Base-by-base conservation (phyloP, 2,113 vertebrate genomes). In the Sciurus niger region DNA sequence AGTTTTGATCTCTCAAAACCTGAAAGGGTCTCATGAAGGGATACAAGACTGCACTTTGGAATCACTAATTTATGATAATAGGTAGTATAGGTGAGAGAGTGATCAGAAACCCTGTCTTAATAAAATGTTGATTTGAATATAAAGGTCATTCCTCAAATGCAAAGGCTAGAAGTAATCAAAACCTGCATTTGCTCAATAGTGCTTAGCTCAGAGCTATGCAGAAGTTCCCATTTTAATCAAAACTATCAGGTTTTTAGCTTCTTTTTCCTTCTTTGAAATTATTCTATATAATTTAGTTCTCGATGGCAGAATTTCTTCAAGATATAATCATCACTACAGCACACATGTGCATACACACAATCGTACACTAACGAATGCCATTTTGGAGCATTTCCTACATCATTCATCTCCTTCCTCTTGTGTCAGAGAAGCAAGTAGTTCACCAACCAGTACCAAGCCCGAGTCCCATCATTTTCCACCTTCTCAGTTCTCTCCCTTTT, bases 101-200 rank as follows among this genome's bases (percentile, higher is more conserved):
- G 14, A 58, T 93, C 87, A 72, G 40, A 96, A 83, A 46, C 65
- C 6, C 25, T 90, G 4, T 87, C 78, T 90, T 60, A 65, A 79
- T 90, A 84, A 90, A 92, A 65, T 70, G 16, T 24, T 89, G 40
- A 80, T 89, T 51, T 93, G 73, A 74, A 97, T 92, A 76, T 74
- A 88, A 80, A 95, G n/a, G 58, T 58, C 65, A 87, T 77, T 83
- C 34, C 60, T 67, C 13, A 92, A 72, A 73, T 72, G 22, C 55
- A 84, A 88, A 60, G 63, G 51, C 58, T 74, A 2, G 16, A 55
- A 68, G 25, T 88, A 46, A 95, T 67, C 34, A 89, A 74, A 92
- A 43, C 4, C 14, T 83, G 25, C 7, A 32, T 94, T 92, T 94
- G 16, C 25, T 95, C 60, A 89, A 25, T 48, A 12, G 30, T 68